Base-by-base conservation (phyloP, 2,797 vertebrate genomes). In the Silurus aristotelis region DNA sequence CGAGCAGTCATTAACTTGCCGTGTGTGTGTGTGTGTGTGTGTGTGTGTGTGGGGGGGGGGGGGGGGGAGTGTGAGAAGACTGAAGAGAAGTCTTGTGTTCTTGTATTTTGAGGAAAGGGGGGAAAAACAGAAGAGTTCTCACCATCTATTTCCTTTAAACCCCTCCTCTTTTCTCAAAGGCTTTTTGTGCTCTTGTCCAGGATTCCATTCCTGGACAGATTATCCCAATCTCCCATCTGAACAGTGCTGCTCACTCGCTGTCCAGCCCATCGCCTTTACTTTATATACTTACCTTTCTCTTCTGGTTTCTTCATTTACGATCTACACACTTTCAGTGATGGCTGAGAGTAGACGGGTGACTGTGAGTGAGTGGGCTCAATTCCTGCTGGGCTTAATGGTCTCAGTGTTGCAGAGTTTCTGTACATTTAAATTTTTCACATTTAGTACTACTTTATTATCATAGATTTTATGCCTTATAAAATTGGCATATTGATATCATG, bases 181-280 rank as follows among this genome's bases (percentile, higher is more conserved):
- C 87, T 87, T 82, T 22, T 90, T 88, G 88, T 88, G 86, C 90
- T 94, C 92, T 92, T 92, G 91, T 90, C 89, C 87, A 81, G 87
- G 91, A 92, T 92, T 93, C 92, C 92, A 91, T 95, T 94, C 93
- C 93, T 95, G 91, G 90, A 93, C 91, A 94, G 94, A 95, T 94
- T 94, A 94, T 94, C 94, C 85, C 92, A 93, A 93, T 22, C 77
- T 73, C 72, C 27, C 52, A 22, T 48, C 48, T 2, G 6, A 64
- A 48, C 80, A 63, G 63, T 12, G 14, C 81, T 61, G 20, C 52
- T 56, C 56, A 13, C 66, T 79, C 71, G 43, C 61, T 68, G 56
- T 80, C 64, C 68, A 8, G 8, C 76, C 14, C 13, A 5, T 76
- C 5, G 25, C 55, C 8, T n/a, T 78, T 58, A n/a, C 12, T 9